Base-by-base conservation (phyloP, 2,113 vertebrate genomes). In the Carollia perspicillata region DNA sequence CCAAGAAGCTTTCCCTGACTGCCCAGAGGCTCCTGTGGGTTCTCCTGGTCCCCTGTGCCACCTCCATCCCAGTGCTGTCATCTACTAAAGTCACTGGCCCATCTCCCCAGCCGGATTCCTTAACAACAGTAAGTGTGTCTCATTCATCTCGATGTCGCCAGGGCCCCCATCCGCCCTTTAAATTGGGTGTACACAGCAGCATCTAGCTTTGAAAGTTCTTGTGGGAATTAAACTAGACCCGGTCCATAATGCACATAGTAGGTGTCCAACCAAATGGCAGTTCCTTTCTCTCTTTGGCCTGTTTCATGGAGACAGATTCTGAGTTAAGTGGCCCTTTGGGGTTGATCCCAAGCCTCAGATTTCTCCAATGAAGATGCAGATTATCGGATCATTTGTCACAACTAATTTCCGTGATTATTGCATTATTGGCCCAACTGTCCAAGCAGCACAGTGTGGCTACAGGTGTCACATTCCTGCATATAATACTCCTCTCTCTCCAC, bases 401-500 rank as follows among this genome's bases (percentile, higher is more conserved):
- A 51, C 49, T 51, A 51, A 51, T 51, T 4, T 51, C 47, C 49
- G 18, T 6, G 18, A n/a, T 51, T 42, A 30, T 11, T 51, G 69
- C 30, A 51, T n/a, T 5, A 53, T 22, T 35, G 51, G 37, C 18
- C 23, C 30, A 9, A 1, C 12, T 20, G 9, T 51, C 18, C 44
- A 5, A 40, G 23, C 22, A 20, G 8, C 55, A 40, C 20, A 60
- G 44, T 28, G 53, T n/a, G 18, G 53, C 81, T n/a, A 8, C 30
- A 80, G 63, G 51, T n/a, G 14, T 12, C 8, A 3, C 40, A 17
- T 35, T 78, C 68, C 33, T 0, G 1, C 71, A 7, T 2, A 5
- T 10, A 23, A 33, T 13, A 16, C 26, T 8, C 28, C 23, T 23
- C 14, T 0, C 0, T 4, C 14, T 23, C 14, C 0, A 0, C 6